phyloP scores from a whole-genome alignment of 64 coral and sea anemone genomes.

The Dendronephthya gigantea region DNA sequence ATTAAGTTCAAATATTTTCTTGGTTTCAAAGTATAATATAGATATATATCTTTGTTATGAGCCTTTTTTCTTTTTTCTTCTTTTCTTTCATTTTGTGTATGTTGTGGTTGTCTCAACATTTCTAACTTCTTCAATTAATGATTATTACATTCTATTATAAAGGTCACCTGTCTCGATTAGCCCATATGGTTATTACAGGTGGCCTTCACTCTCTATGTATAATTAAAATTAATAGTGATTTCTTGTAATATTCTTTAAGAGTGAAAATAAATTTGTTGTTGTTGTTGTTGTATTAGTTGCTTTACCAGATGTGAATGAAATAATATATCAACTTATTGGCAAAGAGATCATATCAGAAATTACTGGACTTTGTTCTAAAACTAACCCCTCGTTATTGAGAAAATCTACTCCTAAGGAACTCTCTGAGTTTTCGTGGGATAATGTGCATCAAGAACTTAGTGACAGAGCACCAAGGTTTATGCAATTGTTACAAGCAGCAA shows the following conservation, averaged over 20 bases:
- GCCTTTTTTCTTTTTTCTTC: no score
- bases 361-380: constrained; percentile 12
- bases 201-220: neutral
- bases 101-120: neutral
- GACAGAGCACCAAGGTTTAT: constrained; percentile 12
- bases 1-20: neutral
- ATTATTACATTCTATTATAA: neutral
- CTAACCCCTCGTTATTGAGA: constrained; percentile 3
- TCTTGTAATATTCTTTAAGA: no score
- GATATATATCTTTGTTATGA: neutral
- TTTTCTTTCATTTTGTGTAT: no score
- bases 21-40: neutral
- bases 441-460: constrained; percentile 33
- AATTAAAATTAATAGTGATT: no score
- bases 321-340: constrained; percentile 1
- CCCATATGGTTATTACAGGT: neutral
- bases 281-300: neutral
- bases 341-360: neutral
- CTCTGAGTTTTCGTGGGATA: constrained; percentile 20
- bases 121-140: neutral
- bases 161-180: neutral
- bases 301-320: constrained; percentile 6
- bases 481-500: neutral
- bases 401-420: constrained; percentile 6
- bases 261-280: no score